Base-by-base conservation (phyloP, 2,797 vertebrate genomes). In the Danio choprae region DNA sequence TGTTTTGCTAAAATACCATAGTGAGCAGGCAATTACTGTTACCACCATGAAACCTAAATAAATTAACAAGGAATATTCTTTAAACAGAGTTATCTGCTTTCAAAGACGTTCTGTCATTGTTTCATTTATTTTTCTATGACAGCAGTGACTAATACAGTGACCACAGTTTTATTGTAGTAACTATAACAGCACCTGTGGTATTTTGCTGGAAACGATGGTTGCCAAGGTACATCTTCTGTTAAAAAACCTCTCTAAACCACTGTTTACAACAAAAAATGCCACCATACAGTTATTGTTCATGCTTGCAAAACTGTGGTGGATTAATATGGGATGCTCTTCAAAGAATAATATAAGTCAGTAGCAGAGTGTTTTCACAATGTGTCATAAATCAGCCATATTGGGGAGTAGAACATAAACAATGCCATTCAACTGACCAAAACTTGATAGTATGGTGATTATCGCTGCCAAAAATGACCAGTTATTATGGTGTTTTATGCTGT, bases 111-210 rank as follows among this genome's bases (percentile, higher is more conserved):
- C 29, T 60, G 53, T 50, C 64, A 22, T 78, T 79, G 65, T 79
- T 70, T 70, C 16, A 40, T 51, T 79, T 53, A 50, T 29, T 40
- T 60, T 60, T 60, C 68, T 50, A 77, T 55, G 38, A 36, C 12
- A 67, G 20, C 10, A 13, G 56, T 78, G 76, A 78, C 64, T 70
- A 79, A 67, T 43, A 12, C 62, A 62, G 55, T 70, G 40, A 70
- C 76, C 55, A n/a, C 65, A 50, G 44, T 70, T 78, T 78, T 60
- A 78, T 74, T 74, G 56, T 50, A 50, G 65, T 59, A 78, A 48
- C 67, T 60, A 78, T 15, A 75, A 64, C 48, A n/a, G 55, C 6
- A 58, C 68, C 65, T 78, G 18, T 20, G 64, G 44, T 56, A 48
- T 58, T 20, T 68, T 51, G 53, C 12, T 1, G 15, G 48, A 79